Percentiles rank a stretch among this genome's conserved stretches.
phyloP scores from a whole-genome alignment of 2,888 invertebrate genomes.

The Antheraea assamensis region DNA sequence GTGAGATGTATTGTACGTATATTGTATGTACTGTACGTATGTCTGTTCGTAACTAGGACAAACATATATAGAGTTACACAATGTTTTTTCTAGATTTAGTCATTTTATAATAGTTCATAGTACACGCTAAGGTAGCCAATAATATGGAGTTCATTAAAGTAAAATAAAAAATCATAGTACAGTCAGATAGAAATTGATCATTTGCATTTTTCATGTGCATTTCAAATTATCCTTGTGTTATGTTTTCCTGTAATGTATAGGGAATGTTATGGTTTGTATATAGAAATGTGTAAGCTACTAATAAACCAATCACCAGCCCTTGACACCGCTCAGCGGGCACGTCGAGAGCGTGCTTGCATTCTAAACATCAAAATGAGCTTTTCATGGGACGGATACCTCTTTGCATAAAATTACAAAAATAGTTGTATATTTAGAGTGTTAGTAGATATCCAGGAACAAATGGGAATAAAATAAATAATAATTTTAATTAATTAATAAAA shows the following conservation, averaged over 20 bases:
- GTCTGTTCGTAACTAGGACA: not conserved
- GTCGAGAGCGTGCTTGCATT: not conserved
- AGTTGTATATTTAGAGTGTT: no score
- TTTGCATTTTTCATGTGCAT: no score
- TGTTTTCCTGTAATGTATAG: no score
- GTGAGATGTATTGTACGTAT: no score
- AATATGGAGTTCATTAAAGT: not conserved
- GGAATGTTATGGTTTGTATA: not conserved
- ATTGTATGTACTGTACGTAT: no score
- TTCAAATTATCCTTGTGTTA: no score
- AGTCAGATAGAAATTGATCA: no score
- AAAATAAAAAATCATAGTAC: not conserved
- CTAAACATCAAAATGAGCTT: slow-evolving; percentile 4
- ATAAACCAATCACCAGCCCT: not conserved
- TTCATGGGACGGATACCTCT: not conserved
- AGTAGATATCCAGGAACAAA: no score
- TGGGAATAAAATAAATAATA: no score
- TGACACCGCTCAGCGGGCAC: not conserved
- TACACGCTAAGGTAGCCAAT: not conserved
- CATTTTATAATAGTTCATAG: not conserved
- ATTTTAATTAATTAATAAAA: no score
- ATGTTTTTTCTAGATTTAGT: not conserved
- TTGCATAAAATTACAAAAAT: no score
- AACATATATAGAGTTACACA: not conserved
- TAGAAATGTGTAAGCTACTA: not conserved